Conservation (phyloP, 2,113 vertebrate species). For the Peromyscus leucopus region DNA sequence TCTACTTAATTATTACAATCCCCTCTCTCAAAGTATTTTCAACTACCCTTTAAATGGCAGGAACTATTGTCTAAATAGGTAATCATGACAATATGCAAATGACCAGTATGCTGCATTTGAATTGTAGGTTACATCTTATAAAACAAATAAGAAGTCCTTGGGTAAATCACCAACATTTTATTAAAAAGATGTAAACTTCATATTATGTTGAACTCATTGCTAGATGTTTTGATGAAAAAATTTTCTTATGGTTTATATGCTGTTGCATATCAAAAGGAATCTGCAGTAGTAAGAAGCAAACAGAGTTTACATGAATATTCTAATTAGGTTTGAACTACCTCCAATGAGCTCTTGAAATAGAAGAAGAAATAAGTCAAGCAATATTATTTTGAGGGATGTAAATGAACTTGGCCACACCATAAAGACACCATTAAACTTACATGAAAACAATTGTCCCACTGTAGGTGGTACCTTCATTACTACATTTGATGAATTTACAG, state of each 20-base stretch:
- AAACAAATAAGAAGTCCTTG: constrained; percentile 28
- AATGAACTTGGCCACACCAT: constrained; percentile 17
- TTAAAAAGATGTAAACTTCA: constrained; percentile 34
- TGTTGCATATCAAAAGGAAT: constrained; percentile 62
- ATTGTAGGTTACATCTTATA: not conserved
- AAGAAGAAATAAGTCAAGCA: constrained; percentile 33
- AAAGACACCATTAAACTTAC: constrained; percentile 40
- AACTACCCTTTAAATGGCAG: not conserved
- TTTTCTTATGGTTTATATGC: not conserved
- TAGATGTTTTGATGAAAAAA: constrained; percentile 43
- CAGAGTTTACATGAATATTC: not conserved
- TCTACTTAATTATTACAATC: not conserved
- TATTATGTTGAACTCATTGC: not conserved
- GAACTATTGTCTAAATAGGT: not conserved
- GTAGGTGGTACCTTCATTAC: not conserved
- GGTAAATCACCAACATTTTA: constrained; percentile 66
- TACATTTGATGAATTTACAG: not conserved
- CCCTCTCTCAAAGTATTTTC: not conserved
- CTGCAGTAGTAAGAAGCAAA: constrained; percentile 40
- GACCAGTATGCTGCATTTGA: constrained; percentile 25
- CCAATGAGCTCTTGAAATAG: constrained; percentile 44
- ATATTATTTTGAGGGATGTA: constrained; percentile 55
- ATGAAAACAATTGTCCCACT: not conserved
- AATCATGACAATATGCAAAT: not conserved
- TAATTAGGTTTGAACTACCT: constrained; percentile 60